Evolutionary conservation across 1,140 invertebrate species (phyloP), one percentile per base, ranked within the genome.

Genomic region (Zelostemma sp.): DNA sequence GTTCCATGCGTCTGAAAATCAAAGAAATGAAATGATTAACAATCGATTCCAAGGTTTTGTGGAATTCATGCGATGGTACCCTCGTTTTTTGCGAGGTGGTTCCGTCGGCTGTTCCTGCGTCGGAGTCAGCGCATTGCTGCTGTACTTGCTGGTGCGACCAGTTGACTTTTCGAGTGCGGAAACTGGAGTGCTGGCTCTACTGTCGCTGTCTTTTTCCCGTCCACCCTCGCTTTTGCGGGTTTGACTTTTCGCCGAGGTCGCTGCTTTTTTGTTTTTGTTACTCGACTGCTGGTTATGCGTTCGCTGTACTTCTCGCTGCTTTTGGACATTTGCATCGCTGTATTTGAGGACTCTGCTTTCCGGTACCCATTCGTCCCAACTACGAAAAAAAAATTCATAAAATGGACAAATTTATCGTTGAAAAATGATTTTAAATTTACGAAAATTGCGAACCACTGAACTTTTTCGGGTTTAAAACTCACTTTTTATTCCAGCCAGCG

Each of bases 341-440:
- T 92, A 95, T 82, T 98, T 97, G 6, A 98, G 83, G 5, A 99
- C 95, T 81, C 97, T 83, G 73, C 90, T 93, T 83, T 98, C 96
- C 0, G 95, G 94, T 8, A 98, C 97, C 96, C 96, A 98, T 86
- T 99, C 97, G 80, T 99, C 97, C 97, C 97, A 98, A 87, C 96
- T 97, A 60, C 18, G 85, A 73, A 6, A 53, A 55, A n/a, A n/a
- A n/a, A n/a, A n/a, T n/a, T n/a, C 49, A 50, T 47, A 45, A 14
- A 50, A 43, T 31, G 38, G 11, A 28, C 55, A 46, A 49, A 59
- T 53, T 48, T 21, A 68, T 63, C 65, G 51, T 54, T 43, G 28
- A 15, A 16, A 47, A n/a, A n/a, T n/a, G n/a, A n/a, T n/a, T n/a
- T n/a, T n/a, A n/a, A n/a, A n/a, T n/a, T n/a, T n/a, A n/a, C n/a